Evolutionary conservation across 1,140 invertebrate genomes (phyloP).

Genomic region (Araneus ventricosus): DNA sequence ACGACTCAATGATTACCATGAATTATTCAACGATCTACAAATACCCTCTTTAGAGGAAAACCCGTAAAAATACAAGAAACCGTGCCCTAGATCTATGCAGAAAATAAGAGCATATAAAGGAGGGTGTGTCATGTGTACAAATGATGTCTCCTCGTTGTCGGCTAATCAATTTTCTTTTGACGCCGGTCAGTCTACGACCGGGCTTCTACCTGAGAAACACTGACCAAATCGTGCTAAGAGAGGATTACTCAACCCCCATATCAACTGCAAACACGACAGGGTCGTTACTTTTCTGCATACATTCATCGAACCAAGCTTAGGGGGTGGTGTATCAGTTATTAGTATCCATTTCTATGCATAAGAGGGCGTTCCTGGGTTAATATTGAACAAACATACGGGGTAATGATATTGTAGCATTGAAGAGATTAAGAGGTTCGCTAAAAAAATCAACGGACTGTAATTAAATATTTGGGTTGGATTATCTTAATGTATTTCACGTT

Average conservation of each 20-base stretch:
- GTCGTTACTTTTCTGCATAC: background rate
- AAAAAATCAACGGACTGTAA: too few species aligned
- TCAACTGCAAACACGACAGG: background rate
- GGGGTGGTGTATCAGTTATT: background rate
- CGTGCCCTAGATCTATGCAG: background rate
- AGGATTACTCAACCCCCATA: constrained; percentile 11
- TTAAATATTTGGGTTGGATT: too few species aligned
- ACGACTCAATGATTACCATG: background rate
- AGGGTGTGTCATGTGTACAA: constrained; percentile 57
- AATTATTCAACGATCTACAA: background rate
- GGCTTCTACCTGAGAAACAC: background rate
- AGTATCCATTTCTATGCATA: background rate
- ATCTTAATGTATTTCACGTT: too few species aligned
- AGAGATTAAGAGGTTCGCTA: background rate
- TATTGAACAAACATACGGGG: background rate
- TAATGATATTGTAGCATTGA: too few species aligned
- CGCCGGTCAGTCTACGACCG: constrained; percentile 53
- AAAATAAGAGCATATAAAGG: constrained; percentile 14
- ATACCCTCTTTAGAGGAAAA: background rate
- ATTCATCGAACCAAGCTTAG: background rate
- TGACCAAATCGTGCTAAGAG: background rate
- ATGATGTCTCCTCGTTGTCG: background rate
- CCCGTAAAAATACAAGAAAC: background rate
- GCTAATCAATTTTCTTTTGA: constrained; percentile 53
- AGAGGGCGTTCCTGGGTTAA: background rate